Conservation (phyloP, 2,888 invertebrate genomes). For the Aelia acuminata region DNA sequence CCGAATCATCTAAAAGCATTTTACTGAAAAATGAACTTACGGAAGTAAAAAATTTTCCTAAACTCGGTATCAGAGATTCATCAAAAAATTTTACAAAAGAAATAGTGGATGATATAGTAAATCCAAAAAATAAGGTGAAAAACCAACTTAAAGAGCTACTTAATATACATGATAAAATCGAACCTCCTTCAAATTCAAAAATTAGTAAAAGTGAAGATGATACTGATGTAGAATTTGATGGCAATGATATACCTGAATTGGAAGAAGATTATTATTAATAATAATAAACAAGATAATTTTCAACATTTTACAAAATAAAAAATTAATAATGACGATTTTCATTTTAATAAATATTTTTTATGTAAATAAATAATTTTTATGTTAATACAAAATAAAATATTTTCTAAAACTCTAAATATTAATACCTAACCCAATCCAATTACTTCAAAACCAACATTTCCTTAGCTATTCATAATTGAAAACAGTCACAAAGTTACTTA, state of each 20-base stretch:
- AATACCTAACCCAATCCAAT: no score
- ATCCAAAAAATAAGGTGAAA: not conserved
- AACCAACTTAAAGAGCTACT: not conserved
- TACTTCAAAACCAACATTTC: no score
- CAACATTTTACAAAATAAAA: no score
- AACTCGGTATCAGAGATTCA: not conserved
- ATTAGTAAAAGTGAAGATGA: constrained; percentile 59
- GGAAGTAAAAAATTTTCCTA: not conserved
- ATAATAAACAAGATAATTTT: not conserved
- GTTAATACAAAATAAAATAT: no score
- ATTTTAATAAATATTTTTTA: no score
- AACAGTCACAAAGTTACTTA: no score
- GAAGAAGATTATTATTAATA: constrained; percentile 55
- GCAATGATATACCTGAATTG: constrained; percentile 56
- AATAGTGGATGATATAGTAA: not conserved
- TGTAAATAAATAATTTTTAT: no score
- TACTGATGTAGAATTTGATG: constrained; percentile 63
- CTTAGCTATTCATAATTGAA: no score
- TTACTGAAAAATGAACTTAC: not conserved
- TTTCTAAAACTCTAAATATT: no score
- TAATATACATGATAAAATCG: constrained; percentile 2
- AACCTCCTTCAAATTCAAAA: not conserved
- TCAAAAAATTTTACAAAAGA: constrained; percentile 30
- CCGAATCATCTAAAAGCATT: not conserved
- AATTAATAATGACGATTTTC: no score